These are phyloP conservation scores for Manis crassicaudata DNA, from an alignment of 2,797 vertebrate species.

Conservation along the genomic window DNA sequence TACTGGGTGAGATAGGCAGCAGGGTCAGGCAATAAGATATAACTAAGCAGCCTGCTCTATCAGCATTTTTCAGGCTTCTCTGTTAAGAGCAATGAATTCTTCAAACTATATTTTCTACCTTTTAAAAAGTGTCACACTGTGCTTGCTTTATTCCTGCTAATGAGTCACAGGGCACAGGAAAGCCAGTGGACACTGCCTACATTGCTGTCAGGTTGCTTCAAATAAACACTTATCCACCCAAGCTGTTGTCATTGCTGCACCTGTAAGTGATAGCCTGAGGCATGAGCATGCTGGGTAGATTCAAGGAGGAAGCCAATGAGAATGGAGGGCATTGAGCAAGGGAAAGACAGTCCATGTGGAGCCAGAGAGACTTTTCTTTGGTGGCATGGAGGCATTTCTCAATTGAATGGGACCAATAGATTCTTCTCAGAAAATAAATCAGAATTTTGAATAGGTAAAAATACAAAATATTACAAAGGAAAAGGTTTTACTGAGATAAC, in stretches of 20 bases:
- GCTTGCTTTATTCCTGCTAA: neutral
- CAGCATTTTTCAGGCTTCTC: slow-evolving; percentile 36
- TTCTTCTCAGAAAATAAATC: neutral
- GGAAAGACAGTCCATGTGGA: accelerated
- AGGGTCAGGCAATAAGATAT: neutral
- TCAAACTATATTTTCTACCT: slow-evolving; percentile 27
- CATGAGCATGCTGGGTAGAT: neutral
- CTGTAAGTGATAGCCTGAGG: neutral
- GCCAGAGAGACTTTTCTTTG: neutral
- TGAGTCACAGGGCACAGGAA: neutral
- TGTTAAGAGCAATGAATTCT: slow-evolving; percentile 19
- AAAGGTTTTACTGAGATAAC: neutral
- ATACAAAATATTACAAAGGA: neutral
- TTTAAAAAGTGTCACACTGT: neutral
- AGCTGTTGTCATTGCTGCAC: neutral
- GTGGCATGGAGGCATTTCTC: neutral
- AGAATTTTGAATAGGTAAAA: neutral
- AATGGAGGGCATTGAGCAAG: neutral
- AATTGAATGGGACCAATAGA: neutral
- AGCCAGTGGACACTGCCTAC: neutral
- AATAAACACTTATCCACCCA: neutral
- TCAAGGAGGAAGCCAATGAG: neutral
- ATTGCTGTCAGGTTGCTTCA: neutral
- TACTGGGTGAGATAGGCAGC: neutral
- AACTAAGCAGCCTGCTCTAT: neutral